Conservation (phyloP, 2,797 vertebrate genomes). For the Anisognathus igniventris region DNA sequence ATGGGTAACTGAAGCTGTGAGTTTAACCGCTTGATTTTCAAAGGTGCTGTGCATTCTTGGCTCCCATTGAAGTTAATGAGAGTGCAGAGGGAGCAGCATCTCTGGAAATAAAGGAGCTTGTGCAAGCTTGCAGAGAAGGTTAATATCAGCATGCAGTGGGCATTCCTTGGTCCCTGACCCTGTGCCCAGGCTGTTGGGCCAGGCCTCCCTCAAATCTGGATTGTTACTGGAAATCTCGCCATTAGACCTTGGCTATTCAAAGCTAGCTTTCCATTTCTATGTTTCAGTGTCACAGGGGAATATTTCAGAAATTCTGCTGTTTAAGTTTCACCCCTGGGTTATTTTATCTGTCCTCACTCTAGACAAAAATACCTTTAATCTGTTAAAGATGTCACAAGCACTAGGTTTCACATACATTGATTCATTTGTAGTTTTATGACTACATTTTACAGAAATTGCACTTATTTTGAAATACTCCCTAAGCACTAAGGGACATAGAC, state of each 20-base stretch:
- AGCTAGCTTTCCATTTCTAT: background rate
- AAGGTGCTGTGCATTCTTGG: slow-evolving; percentile 31
- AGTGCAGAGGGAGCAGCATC: background rate
- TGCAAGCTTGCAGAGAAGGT: background rate
- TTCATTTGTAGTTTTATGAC: background rate
- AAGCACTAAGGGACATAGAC: slow-evolving; percentile 24
- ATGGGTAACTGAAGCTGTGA: slow-evolving; percentile 43
- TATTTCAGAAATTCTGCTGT: background rate
- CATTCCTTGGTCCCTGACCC: background rate
- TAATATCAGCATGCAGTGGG: background rate
- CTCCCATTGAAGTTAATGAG: slow-evolving; percentile 45
- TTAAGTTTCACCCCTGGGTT: background rate
- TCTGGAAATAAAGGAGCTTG: slow-evolving; percentile 9
- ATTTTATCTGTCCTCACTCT: background rate
- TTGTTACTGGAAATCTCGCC: background rate
- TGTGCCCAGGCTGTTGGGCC: background rate
- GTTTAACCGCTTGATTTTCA: slow-evolving; percentile 52
- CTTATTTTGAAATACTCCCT: slow-evolving; percentile 63
- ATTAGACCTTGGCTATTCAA: background rate
- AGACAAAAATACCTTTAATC: background rate
- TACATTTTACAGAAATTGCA: slow-evolving; percentile 48
- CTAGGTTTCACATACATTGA: background rate
- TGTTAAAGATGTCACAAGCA: background rate
- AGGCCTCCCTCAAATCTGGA: background rate
- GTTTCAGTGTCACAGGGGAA: background rate